Conservation (phyloP, 2,888 invertebrate species). For the Dasysyrphus tricinctus region DNA sequence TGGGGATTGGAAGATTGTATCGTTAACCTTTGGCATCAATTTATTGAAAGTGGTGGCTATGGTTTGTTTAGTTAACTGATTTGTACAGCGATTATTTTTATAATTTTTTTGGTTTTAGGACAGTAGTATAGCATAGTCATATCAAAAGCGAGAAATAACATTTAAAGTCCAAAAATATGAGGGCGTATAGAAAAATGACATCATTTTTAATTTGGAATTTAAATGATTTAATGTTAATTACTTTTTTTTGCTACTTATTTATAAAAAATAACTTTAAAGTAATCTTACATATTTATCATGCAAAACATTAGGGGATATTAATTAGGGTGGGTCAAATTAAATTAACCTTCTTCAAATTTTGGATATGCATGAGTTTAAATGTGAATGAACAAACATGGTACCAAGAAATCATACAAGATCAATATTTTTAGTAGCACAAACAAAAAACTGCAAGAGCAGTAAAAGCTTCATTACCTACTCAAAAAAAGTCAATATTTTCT, state of each 20-base stretch:
- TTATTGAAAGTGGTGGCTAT: slow-evolving; percentile 49
- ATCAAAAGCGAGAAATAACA: not conserved
- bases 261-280: too few species aligned
- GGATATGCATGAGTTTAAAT: too few species aligned
- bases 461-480: too few species aligned
- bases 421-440: too few species aligned
- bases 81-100: slow-evolving; percentile 35
- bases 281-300: too few species aligned
- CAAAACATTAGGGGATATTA: too few species aligned
- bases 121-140: slow-evolving; percentile 18
- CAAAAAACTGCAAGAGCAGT: too few species aligned
- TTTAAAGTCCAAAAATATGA: not conserved
- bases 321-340: too few species aligned
- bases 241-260: not conserved
- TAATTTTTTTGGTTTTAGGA: not conserved
- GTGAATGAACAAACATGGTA: too few species aligned
- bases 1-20: slow-evolving; percentile 42
- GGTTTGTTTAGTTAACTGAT: slow-evolving; percentile 55
- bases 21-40: slow-evolving; percentile 59
- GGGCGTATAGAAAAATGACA: slow-evolving; percentile 2
- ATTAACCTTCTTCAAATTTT: too few species aligned
- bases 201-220: not conserved
- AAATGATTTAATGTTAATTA: slow-evolving; percentile 2
- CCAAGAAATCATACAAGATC: too few species aligned
- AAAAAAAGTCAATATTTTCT: too few species aligned